phyloP scores from a whole-genome alignment of 2,888 invertebrate genomes.

The Pasiphila rectangulata region DNA sequence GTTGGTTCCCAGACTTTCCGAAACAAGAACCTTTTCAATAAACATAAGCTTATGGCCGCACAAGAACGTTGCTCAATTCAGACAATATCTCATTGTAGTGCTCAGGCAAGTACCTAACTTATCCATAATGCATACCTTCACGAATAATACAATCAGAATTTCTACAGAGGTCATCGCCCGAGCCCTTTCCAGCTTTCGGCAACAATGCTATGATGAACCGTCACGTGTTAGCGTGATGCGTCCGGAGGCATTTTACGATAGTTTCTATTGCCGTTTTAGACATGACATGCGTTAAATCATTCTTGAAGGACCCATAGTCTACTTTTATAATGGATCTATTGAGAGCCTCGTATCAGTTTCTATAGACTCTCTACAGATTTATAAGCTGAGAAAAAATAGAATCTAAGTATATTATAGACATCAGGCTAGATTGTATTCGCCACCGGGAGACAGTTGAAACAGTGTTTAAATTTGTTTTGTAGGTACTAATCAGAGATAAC shows the following conservation, averaged over 20 bases:
- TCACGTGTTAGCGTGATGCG: background rate
- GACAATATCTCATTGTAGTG: background rate
- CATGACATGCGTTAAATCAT: too few relatives aligned
- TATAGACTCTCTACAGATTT: too few relatives aligned
- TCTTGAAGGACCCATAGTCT: too few relatives aligned
- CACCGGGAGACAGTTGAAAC: too few relatives aligned
- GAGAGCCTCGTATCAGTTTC: too few relatives aligned
- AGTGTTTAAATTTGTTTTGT: too few relatives aligned
- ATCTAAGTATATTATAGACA: too few relatives aligned
- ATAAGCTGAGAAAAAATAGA: too few relatives aligned
- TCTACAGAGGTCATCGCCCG: constrained; percentile 9
- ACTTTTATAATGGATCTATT: too few relatives aligned
- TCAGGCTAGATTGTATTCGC: too few relatives aligned
- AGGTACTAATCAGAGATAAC: too few relatives aligned
- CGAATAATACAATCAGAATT: constrained; percentile 2
- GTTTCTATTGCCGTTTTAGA: too few relatives aligned
- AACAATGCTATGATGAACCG: constrained; percentile 8
- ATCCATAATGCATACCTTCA: constrained; percentile 4
- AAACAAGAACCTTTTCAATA: background rate
- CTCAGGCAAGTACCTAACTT: background rate
- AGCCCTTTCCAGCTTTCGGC: constrained; percentile 7
- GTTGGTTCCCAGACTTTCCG: background rate
- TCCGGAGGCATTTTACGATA: background rate
- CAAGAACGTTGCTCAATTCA: constrained; percentile 1
- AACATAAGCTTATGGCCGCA: background rate